These are phyloP conservation scores for Agrochola litura DNA, from an alignment of 2,888 invertebrate genomes.

Conservation along the genomic window DNA sequence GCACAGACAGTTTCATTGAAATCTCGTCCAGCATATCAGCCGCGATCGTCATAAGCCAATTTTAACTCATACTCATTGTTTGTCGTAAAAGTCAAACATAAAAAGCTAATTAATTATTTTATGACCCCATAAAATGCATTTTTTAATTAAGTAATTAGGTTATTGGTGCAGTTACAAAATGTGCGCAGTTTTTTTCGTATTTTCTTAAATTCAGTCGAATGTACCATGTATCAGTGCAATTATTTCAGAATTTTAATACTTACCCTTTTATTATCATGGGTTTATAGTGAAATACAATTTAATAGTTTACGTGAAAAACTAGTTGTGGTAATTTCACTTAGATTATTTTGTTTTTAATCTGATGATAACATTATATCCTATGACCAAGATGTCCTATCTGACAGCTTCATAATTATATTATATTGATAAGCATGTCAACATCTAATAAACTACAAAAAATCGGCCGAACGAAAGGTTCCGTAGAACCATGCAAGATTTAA, in stretches of 20 bases:
- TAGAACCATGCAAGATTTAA: too few relatives aligned
- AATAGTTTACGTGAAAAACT: slow-evolving; percentile 67
- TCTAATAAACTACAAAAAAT: too few relatives aligned
- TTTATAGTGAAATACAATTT: slow-evolving; percentile 37
- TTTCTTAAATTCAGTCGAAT: slow-evolving; percentile 16
- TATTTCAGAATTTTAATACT: slow-evolving; percentile 23
- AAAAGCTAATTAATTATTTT: slow-evolving; percentile 32
- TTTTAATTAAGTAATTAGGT: slow-evolving; percentile 9
- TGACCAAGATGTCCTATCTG: neutral
- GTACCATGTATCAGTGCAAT: slow-evolving; percentile 23
- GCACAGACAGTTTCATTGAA: neutral
- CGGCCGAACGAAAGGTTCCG: too few relatives aligned
- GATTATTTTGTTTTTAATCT: neutral
- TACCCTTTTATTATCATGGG: neutral
- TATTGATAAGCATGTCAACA: neutral
- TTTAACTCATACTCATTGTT: neutral
- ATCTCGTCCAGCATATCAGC: neutral
- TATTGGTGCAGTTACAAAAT: neutral
- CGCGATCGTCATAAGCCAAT: neutral
- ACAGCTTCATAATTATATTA: too few relatives aligned
- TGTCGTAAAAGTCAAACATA: neutral
- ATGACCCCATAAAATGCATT: slow-evolving; percentile 35
- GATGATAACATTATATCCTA: neutral
- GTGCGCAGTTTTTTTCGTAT: slow-evolving; percentile 17
- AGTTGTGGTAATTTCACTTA: slow-evolving; percentile 66